Evolutionary conservation across 2,113 vertebrate species (phyloP).

Genomic region (Malurus cyaneus): DNA sequence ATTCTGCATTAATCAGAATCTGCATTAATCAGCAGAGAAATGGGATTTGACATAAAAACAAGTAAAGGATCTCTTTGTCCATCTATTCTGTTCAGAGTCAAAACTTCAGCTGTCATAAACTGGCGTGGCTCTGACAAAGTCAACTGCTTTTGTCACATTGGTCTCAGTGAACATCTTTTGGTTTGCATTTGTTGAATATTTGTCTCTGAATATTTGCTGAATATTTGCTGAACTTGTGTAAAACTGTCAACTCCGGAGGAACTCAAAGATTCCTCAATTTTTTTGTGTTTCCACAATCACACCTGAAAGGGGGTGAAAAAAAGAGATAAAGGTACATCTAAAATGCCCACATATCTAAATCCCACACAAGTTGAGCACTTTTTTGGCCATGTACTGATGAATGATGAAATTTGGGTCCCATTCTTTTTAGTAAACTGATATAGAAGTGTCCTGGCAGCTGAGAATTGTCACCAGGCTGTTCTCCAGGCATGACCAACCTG

Average conservation of each 20-base stretch:
- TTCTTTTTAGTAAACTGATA: background rate
- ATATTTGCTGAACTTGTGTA: background rate
- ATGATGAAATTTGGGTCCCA: background rate
- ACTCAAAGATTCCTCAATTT: background rate
- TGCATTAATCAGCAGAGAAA: background rate
- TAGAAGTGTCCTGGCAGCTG: background rate
- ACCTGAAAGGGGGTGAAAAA: background rate
- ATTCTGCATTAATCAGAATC: background rate
- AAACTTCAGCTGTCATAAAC: background rate
- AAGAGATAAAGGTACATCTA: background rate
- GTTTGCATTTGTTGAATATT: background rate
- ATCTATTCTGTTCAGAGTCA: background rate
- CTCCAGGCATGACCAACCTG: background rate
- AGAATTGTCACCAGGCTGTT: background rate
- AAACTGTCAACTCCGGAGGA: background rate
- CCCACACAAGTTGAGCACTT: background rate
- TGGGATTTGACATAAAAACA: background rate
- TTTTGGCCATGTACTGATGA: background rate
- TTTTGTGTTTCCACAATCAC: rapidly evolving
- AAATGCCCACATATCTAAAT: background rate
- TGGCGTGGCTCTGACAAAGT: background rate
- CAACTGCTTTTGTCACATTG: background rate
- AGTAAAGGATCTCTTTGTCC: background rate
- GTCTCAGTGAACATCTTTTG: background rate
- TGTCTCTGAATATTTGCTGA: too few species aligned